Evolutionary conservation across 2,113 vertebrate genomes (phyloP), one percentile per base, ranked within the genome.

Genomic region (Papio anubis): DNA sequence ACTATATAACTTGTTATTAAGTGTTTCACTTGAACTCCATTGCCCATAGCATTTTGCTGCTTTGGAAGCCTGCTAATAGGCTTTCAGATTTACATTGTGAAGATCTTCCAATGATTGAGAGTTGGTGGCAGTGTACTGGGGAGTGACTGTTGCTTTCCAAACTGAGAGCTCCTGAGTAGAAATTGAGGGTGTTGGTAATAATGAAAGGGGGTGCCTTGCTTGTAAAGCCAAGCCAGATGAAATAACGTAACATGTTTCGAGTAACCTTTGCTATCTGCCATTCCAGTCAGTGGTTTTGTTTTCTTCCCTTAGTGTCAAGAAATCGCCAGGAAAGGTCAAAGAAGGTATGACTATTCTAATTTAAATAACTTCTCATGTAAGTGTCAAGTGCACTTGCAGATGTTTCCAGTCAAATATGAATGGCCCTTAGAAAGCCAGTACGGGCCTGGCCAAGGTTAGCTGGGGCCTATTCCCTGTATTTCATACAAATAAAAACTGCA

Each of bases 331-430:
- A 43, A 97, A 94, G 16, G 2, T 55, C 21, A 93, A 96, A 95
- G 82, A 97, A 97, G 98, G 98, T 98, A 98, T 35, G 96, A 18
- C 20, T 93, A 8, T 72, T 92, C 35, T 96, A 11, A n/a, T 50
- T 94, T 85, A 85, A 85, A 0, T 72, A 88, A 94, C 23, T 86
- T 93, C 38, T 59, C 40, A 5, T 52, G 13, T 52, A 45, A 78
- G 4, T 70, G 25, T 76, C 61, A 52, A 2, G 30, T 64, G 38
- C 38, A 61, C 66, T 64, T 93, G 27, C 3, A 79, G 35, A 8
- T 48, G 17, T 23, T 30, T 84, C 70, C 48, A 30, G 38, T 78
- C 43, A 21, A 0, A 35, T 80, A 75, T 81, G 18, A 79, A 0
- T 76, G 43, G 35, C 48, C 23, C 50, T 27, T 3, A 82, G 72